phyloP scores from a whole-genome alignment of 2,797 vertebrate species.

The Artibeus jamaicensis region DNA sequence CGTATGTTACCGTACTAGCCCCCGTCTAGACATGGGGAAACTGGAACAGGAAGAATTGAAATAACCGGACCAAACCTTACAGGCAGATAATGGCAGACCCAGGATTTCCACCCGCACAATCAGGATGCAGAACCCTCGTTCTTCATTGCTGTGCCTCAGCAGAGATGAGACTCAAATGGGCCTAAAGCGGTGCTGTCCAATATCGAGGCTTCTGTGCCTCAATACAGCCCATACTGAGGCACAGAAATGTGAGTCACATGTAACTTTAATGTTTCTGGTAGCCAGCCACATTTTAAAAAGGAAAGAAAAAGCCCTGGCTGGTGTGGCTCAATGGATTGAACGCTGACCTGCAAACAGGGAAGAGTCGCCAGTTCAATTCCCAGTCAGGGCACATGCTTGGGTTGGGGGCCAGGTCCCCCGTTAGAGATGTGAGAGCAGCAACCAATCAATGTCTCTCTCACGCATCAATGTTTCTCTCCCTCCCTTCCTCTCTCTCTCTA shows the following conservation, averaged over 20 bases:
- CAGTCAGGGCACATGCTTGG: too few species aligned
- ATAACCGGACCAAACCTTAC: background rate
- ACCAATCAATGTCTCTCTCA: too few species aligned
- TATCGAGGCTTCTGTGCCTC: too few species aligned
- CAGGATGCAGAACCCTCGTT: background rate
- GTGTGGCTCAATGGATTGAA: too few species aligned
- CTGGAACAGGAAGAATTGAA: background rate
- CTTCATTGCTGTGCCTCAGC: background rate
- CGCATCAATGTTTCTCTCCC: too few species aligned
- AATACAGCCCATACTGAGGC: background rate
- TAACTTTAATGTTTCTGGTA: background rate
- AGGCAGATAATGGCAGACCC: background rate
- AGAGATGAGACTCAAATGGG: background rate
- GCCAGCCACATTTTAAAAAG: background rate
- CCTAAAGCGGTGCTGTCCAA: background rate
- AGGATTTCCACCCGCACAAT: background rate
- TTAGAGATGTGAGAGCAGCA: too few species aligned
- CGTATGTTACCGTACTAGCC: too few species aligned
- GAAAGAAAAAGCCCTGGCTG: background rate
- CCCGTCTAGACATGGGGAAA: background rate
- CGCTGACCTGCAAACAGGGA: too few species aligned
- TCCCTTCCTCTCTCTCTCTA: too few species aligned
- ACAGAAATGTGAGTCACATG: background rate
- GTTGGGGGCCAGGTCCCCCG: too few species aligned
- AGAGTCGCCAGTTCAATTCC: too few species aligned